Evolutionary conservation across 2,113 vertebrate species (phyloP).

Genomic region (Nansenia antarctica): DNA sequence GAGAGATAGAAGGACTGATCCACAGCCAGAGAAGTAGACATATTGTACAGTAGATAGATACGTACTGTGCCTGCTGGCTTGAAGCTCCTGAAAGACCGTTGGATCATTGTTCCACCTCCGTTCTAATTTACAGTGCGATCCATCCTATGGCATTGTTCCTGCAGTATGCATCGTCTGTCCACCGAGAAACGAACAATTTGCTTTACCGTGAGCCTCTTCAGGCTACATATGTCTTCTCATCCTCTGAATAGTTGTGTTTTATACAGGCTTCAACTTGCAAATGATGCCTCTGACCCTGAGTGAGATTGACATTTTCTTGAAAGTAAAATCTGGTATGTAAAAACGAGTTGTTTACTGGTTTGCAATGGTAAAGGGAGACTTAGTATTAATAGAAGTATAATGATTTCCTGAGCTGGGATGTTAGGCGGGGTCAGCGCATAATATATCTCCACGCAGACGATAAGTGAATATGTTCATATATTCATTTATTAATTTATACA

Average conservation of each 20-base stretch:
- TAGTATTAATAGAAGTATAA: slow-evolving; percentile 75
- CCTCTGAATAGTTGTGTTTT: slow-evolving; percentile 51
- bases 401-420: slow-evolving; percentile 56
- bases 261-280: slow-evolving; percentile 71
- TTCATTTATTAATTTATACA: slow-evolving; percentile 72
- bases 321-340: slow-evolving; percentile 59
- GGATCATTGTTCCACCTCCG: no score
- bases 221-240: slow-evolving; percentile 6
- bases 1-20: no score
- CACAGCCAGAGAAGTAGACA: no score
- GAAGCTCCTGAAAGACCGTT: no score
- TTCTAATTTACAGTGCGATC: no score
- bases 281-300: slow-evolving; percentile 69
- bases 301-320: slow-evolving; percentile 71
- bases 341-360: slow-evolving; percentile 42
- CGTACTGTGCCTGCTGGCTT: no score
- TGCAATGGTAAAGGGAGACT: slow-evolving; percentile 69
- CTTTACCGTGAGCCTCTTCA: neutral
- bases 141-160: no score
- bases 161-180: no score
- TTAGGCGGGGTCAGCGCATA: slow-evolving; percentile 58
- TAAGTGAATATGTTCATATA: slow-evolving; percentile 68
- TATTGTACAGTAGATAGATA: no score
- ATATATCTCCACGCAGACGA: slow-evolving; percentile 69
- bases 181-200: neutral